phyloP scores from a whole-genome alignment of 2,888 invertebrate genomes.

The Campopleginae sp. region DNA sequence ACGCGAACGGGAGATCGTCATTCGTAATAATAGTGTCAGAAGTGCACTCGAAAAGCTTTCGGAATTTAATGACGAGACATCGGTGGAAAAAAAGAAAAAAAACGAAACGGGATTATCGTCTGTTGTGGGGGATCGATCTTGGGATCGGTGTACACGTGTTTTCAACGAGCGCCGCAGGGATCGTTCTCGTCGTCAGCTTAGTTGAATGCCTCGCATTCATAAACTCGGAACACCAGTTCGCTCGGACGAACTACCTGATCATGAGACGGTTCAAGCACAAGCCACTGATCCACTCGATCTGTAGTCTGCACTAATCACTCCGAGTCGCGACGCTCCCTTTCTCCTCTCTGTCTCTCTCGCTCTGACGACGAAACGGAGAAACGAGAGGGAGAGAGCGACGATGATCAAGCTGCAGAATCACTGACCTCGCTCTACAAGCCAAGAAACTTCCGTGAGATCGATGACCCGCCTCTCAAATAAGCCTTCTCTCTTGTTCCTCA shows the following conservation, averaged over 20 bases:
- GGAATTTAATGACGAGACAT: slow-evolving; percentile 3
- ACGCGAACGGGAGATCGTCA: neutral
- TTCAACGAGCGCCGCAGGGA: slow-evolving; percentile 23
- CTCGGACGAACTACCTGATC: slow-evolving; percentile 62
- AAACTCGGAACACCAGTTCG: slow-evolving; percentile 57
- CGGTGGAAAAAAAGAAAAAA: slow-evolving; percentile 17
- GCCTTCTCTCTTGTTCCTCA: slow-evolving; percentile 22
- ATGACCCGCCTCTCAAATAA: slow-evolving; percentile 59
- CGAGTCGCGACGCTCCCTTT: slow-evolving; percentile 37
- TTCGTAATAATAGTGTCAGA: neutral
- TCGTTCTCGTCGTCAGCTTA: slow-evolving; percentile 13
- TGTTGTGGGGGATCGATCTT: neutral
- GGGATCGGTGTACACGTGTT: slow-evolving; percentile 14
- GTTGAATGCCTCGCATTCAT: slow-evolving; percentile 55
- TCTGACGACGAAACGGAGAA: slow-evolving; percentile 14
- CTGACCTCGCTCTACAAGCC: slow-evolving; percentile 67
- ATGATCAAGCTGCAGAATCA: slow-evolving; percentile 63
- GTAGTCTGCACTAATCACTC: slow-evolving; percentile 49
- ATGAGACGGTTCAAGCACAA: slow-evolving; percentile 54
- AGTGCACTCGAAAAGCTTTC: neutral
- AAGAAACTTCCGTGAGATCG: slow-evolving; percentile 68
- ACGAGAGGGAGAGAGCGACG: slow-evolving; percentile 14
- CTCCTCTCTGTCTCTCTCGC: slow-evolving; percentile 1
- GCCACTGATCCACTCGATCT: slow-evolving; percentile 36
- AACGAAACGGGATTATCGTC: neutral